Base-by-base conservation (phyloP, 2,797 vertebrate genomes). In the Valencia hispanica region DNA sequence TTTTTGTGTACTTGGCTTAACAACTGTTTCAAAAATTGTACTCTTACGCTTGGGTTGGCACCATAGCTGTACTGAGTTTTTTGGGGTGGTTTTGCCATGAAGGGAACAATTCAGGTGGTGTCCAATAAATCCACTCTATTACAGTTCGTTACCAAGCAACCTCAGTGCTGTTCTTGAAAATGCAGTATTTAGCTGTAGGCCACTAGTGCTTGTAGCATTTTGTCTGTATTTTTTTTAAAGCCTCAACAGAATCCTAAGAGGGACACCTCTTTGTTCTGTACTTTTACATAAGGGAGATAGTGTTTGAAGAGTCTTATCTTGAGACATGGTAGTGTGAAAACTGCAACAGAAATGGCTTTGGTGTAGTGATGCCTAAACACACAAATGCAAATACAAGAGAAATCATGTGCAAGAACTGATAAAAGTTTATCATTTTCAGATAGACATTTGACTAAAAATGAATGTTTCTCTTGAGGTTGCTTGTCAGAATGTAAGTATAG, bases 151-250 rank as follows among this genome's bases (percentile, higher is more conserved):
- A 27, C 51, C 15, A 74, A 75, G 71, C 27, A 36, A 79, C 48
- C 70, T 48, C 57, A 59, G 57, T 70, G 34, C 73, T 85, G 79
- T 72, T 69, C 70, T 75, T 32, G 39, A 50, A 66, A 48, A 84
- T 78, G 68, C 79, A 73, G 72, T 76, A 76, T 82, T 83, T 80
- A 72, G 82, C 79, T 88, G 79, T 34, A 69, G 78, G 80, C 79
- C 72, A 71, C 59, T 20, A 70, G 17, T 51, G 27, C 75, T 72
- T 11, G n/a, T 39, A 47, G 70, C 63, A 45, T 80, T 78, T 77
- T 70, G 72, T 69, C 72, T 78, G 57, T 65, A 50, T 86, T 79
- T 73, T 65, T 36, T 34, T 61, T 34, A 20, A 47, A 75, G 72
- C 48, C 72, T 78, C 84, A 80, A 57, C 65, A 78, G 71, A 75